Conservation (phyloP, 2,888 invertebrate genomes). For the Cephus pulcher region DNA sequence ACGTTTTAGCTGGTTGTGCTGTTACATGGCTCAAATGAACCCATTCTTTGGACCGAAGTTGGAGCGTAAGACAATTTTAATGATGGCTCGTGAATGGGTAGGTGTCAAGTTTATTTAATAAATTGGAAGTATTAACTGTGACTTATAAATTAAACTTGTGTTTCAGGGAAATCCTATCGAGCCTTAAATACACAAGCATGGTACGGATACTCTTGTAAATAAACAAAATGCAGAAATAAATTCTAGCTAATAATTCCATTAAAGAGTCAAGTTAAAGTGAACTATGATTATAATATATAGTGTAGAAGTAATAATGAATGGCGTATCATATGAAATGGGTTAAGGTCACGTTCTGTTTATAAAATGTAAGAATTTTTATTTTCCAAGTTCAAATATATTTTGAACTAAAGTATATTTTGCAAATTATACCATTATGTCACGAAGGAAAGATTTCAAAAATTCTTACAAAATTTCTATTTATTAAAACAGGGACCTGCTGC, state of each 20-base stretch:
- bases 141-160: neutral
- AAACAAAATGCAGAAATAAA: neutral
- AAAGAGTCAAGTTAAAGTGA: neutral
- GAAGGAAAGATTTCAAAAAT: neutral
- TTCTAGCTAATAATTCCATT: neutral
- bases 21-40: constrained; percentile 94
- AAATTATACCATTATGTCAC: neutral
- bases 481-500: neutral
- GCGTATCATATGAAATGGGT: constrained; percentile 3
- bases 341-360: neutral
- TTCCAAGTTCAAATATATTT: neutral
- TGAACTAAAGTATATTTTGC: neutral
- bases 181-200: neutral
- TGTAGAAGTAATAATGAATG: constrained; percentile 10
- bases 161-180: constrained; percentile 13
- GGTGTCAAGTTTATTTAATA: constrained; percentile 40
- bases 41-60: constrained; percentile 89
- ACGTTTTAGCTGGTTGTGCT: constrained; percentile 84
- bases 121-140: neutral
- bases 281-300: constrained; percentile 1
- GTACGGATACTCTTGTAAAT: neutral
- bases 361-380: neutral
- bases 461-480: constrained; percentile 3
- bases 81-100: constrained; percentile 88
- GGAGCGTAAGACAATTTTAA: constrained; percentile 75